Base-by-base conservation (phyloP, 2,888 invertebrate genomes). In the Erebia ligea region DNA sequence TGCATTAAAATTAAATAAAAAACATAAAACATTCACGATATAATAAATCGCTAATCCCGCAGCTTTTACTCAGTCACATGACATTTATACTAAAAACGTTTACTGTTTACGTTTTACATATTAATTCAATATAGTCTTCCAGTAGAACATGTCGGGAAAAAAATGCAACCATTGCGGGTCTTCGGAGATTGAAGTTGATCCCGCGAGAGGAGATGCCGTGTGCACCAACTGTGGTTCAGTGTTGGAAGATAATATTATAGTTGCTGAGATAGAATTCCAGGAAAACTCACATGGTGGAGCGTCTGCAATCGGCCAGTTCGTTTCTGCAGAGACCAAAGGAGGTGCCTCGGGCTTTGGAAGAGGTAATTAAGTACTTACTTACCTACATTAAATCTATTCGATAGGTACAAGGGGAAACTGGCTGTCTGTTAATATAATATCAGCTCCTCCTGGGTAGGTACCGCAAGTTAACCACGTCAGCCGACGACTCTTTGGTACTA, bases 211-310 rank as follows among this genome's bases (percentile, higher is more conserved):
- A 50, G 98, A 99, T 94, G 97, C 97, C 11, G 98, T 99, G 1
- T 99, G 99, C 87, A 99, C 98, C 40, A 96, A 96, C 83, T 99
- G 99, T 91, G 99, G 99, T 40, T 96, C 97, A 9, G 99, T 99
- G 1, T 92, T 99, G 17, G 99, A 99, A 86, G 98, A 99, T 83
- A 98, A 97, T 81, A 96, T 98, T 68, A 99, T 99, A 83, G 99
- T 99, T 34, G 97, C 98, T 2, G 99, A 99, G 87, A 96, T 99
- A 56, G 98, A 98, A 87, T 99, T 99, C 84, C 97, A 98, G 87
- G 99, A 99, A 86, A 96, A 97, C 84, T 96, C 97, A 10, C 96
- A 96, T 83, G 99, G 99, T 40, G 97, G 97, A 11, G 95, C 96
- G 64, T 96, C 96, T 72, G 97, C 98, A 17, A 95, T 99, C 76